Evolutionary conservation across 2,888 invertebrate genomes (phyloP).

Genomic region (Drosophila phalerata): DNA sequence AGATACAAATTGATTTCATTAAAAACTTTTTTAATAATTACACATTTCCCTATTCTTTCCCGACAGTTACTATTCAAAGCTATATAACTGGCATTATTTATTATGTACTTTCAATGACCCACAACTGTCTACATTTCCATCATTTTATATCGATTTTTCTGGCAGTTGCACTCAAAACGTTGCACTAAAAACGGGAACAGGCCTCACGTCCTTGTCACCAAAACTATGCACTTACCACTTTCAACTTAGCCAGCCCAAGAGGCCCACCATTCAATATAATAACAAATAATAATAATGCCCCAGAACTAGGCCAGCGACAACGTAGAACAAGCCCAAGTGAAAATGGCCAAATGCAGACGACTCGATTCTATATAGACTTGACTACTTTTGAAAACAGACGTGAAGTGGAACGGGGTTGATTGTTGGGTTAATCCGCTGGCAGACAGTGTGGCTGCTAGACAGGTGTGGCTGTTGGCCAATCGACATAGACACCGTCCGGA

Average conservation of each 20-base stretch:
- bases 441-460: slow-evolving; percentile 45
- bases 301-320: slow-evolving; percentile 66
- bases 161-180: slow-evolving; percentile 36
- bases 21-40: neutral
- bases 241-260: slow-evolving; percentile 3
- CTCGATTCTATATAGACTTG: slow-evolving; percentile 32
- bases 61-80: neutral
- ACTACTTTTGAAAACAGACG: slow-evolving; percentile 35
- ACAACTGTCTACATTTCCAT: slow-evolving; percentile 18
- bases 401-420: slow-evolving; percentile 22
- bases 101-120: slow-evolving; percentile 6
- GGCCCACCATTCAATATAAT: slow-evolving; percentile 51
- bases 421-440: slow-evolving; percentile 63
- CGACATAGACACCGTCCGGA: slow-evolving; percentile 28
- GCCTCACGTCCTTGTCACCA: slow-evolving; percentile 66
- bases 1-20: too few relatives aligned
- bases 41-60: neutral
- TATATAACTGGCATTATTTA: neutral
- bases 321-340: slow-evolving; percentile 35
- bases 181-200: slow-evolving; percentile 33
- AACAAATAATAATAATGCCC: slow-evolving; percentile 68
- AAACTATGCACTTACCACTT: slow-evolving; percentile 26
- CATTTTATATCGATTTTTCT: slow-evolving; percentile 51
- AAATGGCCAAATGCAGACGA: slow-evolving; percentile 45
- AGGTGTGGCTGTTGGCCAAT: slow-evolving; percentile 42